phyloP scores from a whole-genome alignment of 2,888 invertebrate genomes.

The Cryptosula pallasiana region DNA sequence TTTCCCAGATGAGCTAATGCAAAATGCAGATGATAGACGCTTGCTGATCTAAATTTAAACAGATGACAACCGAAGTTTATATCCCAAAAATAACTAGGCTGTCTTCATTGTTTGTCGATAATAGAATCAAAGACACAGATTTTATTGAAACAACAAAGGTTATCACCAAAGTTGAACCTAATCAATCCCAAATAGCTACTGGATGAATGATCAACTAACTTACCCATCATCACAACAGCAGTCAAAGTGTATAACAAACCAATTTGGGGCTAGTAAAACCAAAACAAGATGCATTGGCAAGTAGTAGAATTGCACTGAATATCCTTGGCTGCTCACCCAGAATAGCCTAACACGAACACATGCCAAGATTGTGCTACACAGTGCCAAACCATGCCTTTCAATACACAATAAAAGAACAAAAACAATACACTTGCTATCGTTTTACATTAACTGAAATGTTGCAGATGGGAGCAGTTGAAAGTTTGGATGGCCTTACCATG shows the following conservation, averaged over 20 bases:
- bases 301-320: conserved; percentile 18
- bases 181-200: not conserved
- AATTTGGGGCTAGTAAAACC: not conserved
- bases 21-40: not conserved
- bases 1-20: not conserved
- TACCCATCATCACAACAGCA: not conserved
- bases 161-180: not conserved
- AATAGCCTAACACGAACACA: conserved; percentile 13
- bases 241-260: not conserved
- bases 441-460: not conserved
- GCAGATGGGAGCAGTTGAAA: not conserved
- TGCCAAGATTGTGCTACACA: not conserved
- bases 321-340: conserved; percentile 14
- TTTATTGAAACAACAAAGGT: not conserved
- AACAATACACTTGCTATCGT: not conserved
- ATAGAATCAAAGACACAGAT: not conserved
- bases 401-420: conserved; percentile 11
- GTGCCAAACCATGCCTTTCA: conserved; percentile 10
- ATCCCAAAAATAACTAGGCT: not conserved
- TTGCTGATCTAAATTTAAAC: conserved; percentile 2
- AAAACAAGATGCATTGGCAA: conserved; percentile 12
- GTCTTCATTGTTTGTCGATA: not conserved
- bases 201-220: not conserved
- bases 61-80: not conserved
- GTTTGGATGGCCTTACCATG: conserved; percentile 7